Conservation (phyloP, 2,888 invertebrate genomes). For the Melinaea marsaeus region DNA sequence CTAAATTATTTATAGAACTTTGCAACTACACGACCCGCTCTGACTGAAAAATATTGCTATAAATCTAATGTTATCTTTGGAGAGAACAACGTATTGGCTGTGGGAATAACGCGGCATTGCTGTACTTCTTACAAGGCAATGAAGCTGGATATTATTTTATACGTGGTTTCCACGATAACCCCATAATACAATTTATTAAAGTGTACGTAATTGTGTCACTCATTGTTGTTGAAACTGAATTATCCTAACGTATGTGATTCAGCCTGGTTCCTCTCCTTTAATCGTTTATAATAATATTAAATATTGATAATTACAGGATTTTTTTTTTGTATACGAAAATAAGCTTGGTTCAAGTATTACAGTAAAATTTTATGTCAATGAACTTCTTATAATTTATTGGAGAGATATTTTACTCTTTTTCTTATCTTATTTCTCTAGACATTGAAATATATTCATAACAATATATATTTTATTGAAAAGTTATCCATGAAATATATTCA, state of each 20-base stretch:
- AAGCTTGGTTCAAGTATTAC: too few species aligned
- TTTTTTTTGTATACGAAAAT: too few species aligned
- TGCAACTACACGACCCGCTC: constrained; percentile 17
- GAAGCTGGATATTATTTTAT: constrained; percentile 9
- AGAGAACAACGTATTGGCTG: constrained; percentile 21
- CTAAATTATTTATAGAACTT: constrained; percentile 20
- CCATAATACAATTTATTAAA: too few species aligned
- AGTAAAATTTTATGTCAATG: too few species aligned
- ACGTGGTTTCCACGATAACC: too few species aligned
- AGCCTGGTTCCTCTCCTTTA: not conserved
- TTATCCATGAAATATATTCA: too few species aligned
- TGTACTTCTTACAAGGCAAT: constrained; percentile 9
- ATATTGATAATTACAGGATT: constrained; percentile 2
- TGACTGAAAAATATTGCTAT: constrained; percentile 20
- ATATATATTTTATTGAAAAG: too few species aligned
- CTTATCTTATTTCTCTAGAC: too few species aligned
- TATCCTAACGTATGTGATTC: not conserved
- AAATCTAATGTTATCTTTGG: constrained; percentile 26
- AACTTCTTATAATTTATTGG: not conserved
- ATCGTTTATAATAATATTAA: constrained; percentile 1
- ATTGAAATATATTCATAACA: too few species aligned
- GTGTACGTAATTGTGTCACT: too few species aligned
- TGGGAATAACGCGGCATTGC: constrained; percentile 20
- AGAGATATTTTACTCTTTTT: not conserved
- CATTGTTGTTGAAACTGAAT: constrained; percentile 1